Percentiles rank a stretch among this genome's conserved stretches.
Evolutionary conservation across 2,797 vertebrate species (phyloP).

Genomic region (Sebastes trivittatus): DNA sequence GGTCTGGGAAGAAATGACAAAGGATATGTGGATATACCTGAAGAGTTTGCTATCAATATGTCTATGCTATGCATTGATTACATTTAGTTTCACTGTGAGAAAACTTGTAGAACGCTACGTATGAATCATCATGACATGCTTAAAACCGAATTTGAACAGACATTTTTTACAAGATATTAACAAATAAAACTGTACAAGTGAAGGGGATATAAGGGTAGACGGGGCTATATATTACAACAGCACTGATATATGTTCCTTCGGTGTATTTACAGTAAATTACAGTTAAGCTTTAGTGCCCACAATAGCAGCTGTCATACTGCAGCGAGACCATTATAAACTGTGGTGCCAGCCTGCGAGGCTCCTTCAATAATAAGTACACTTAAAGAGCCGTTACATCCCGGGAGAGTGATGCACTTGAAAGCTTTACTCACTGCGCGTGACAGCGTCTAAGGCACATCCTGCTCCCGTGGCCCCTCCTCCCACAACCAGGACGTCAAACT

Average conservation of each 20-base stretch:
- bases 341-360: neutral
- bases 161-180: no score
- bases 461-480: conserved; percentile 95
- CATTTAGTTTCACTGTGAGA: neutral
- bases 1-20: conserved; percentile 80
- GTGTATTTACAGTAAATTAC: neutral
- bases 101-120: neutral
- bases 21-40: neutral
- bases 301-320: neutral
- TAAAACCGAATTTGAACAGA: no score
- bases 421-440: conserved; percentile 88
- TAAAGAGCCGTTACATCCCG: neutral
- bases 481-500: conserved; percentile 93
- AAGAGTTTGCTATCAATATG: neutral
- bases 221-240: neutral
- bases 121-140: neutral
- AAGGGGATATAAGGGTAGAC: no score
- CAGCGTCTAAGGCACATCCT: conserved; percentile 95
- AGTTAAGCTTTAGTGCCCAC: neutral
- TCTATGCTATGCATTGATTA: neutral
- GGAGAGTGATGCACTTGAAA: neutral
- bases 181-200: no score
- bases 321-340: neutral
- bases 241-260: neutral
- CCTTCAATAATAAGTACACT: neutral